These are phyloP conservation scores for Vulpes lagopus DNA, from an alignment of 2,113 vertebrate genomes.

Conservation along the genomic window DNA sequence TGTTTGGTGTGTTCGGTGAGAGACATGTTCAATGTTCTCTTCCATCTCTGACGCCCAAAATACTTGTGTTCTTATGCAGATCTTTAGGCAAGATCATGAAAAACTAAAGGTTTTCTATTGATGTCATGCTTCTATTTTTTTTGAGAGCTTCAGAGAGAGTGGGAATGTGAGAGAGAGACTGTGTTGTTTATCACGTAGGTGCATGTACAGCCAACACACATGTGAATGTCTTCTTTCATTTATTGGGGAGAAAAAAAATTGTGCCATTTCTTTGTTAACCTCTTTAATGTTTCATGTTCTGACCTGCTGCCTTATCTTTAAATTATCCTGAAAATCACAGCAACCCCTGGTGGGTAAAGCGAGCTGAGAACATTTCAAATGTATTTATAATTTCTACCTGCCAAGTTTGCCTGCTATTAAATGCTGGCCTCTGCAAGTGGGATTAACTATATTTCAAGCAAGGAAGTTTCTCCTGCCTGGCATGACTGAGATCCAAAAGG, in stretches of 20 bases:
- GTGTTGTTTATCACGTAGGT: background rate
- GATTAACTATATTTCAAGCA: conserved; percentile 82
- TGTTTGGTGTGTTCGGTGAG: background rate
- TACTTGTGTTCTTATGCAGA: background rate
- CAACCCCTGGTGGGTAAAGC: conserved; percentile 68
- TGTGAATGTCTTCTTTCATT: conserved; percentile 37
- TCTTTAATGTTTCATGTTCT: conserved; percentile 63
- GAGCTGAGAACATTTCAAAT: conserved; percentile 78
- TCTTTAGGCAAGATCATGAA: background rate
- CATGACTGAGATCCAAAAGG: conserved; percentile 81
- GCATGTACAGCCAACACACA: accelerated
- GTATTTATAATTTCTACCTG: conserved; percentile 84
- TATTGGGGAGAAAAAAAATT: background rate
- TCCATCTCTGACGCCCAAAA: background rate
- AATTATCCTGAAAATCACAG: conserved; percentile 76
- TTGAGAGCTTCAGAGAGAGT: background rate
- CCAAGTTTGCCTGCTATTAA: conserved; percentile 80
- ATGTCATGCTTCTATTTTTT: background rate
- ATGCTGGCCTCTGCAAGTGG: conserved; percentile 72
- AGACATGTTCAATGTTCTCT: background rate
- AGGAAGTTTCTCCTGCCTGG: conserved; percentile 77
- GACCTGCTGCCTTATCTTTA: conserved; percentile 70
- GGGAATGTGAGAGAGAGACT: background rate
- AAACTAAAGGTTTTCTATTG: background rate
- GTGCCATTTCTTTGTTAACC: conserved; percentile 70